Base-by-base conservation (phyloP, 2,797 vertebrate genomes). In the Myripristis murdjan region DNA sequence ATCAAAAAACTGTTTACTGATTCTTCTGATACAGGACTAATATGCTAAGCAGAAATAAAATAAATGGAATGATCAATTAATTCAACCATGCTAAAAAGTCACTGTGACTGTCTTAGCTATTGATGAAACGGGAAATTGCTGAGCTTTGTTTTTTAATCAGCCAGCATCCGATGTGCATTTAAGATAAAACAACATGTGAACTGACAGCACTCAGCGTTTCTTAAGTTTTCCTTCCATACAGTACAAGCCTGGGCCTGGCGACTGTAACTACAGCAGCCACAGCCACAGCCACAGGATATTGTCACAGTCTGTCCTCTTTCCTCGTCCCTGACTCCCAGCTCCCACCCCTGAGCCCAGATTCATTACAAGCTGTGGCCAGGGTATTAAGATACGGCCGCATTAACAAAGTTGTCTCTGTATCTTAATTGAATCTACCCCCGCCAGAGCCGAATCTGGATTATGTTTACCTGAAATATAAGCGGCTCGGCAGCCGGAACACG, bases 381-480 rank as follows among this genome's bases (percentile, higher is more conserved):
- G 93, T 94, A 95, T 95, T 95, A 95, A 95, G 94, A 95, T 94
- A 94, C 64, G 75, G 91, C 86, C 65, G 92, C 89, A 95, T 95
- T 95, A 95, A 95, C 93, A 95, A 94, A 95, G 93, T 94, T 94
- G 92, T 94, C 90, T 90, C 91, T 88, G 92, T 95, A 95, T 95
- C 94, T 95, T 95, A 95, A 95, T 95, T 95, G 94, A 95, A 95
- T 95, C 94, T 95, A 91, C 89, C 89, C 93, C 92, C 84, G 92
- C 92, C 81, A 90, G 90, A 91, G 89, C 92, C 54, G 88, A 93
- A 93, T 94, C 93, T 94, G 93, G 94, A 93, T 95, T 95, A 94
- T 94, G 93, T 95, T 95, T 95, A 95, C 94, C 94, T 95, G 94
- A 95, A 95, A 95, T 94, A 94, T 95, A 94, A 94, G 93, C 91